Conservation (phyloP, 2,888 invertebrate species). For the Nephrotoma guestfalica region DNA sequence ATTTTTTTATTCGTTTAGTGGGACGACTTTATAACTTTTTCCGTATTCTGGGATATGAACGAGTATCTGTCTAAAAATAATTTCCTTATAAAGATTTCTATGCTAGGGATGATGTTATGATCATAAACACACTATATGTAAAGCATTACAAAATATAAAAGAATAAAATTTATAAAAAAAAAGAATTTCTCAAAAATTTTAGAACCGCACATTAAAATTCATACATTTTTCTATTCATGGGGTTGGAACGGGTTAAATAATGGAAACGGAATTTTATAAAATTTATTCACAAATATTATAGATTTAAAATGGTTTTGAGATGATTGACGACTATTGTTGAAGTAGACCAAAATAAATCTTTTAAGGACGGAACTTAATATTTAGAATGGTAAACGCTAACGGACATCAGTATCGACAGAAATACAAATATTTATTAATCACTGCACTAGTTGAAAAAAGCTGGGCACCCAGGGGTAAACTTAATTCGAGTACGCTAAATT, state of each 20-base stretch:
- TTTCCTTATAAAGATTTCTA: background rate
- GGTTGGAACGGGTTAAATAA: background rate
- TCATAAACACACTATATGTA: background rate
- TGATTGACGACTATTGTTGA: background rate
- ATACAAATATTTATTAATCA: too few species aligned
- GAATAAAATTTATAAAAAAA: background rate
- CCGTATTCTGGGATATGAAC: background rate
- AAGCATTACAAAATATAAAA: background rate
- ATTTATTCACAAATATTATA: background rate
- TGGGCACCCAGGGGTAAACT: too few species aligned
- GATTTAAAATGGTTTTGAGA: background rate
- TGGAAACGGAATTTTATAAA: background rate
- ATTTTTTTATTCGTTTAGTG: background rate
- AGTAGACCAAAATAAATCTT: background rate
- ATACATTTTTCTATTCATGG: background rate
- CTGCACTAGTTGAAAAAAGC: too few species aligned
- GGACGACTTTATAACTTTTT: background rate
- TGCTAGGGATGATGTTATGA: background rate
- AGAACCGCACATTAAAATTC: background rate
- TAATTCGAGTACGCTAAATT: too few species aligned
- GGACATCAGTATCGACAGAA: too few species aligned
- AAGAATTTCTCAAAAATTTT: background rate
- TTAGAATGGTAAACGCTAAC: too few species aligned
- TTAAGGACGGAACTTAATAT: too few species aligned
- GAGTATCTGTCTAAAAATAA: background rate